Percentiles rank a stretch among this genome's conserved stretches.
Evolutionary conservation across 2,113 vertebrate species (phyloP).

Genomic region (Cyanoramphus novaezelandiae): DNA sequence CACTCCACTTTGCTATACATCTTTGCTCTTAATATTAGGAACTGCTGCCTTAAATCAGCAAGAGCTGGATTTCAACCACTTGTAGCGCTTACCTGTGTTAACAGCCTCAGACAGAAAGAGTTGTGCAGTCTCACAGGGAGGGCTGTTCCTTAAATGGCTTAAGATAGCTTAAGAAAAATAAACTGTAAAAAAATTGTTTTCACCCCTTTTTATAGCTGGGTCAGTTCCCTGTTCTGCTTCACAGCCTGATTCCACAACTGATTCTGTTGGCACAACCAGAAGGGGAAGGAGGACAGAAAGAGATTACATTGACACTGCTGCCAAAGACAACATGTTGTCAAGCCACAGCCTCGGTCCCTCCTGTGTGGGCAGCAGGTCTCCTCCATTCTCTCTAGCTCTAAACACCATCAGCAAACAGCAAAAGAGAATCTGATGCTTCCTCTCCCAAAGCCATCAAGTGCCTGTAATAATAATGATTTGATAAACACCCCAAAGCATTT

Average conservation of each 20-base stretch:
- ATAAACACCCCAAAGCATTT: conserved; percentile 23
- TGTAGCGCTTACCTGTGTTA: background rate
- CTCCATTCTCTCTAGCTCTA: background rate
- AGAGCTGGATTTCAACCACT: background rate
- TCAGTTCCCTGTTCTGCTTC: background rate
- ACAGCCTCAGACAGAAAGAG: background rate
- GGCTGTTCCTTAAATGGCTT: background rate
- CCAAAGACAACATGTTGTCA: conserved; percentile 42
- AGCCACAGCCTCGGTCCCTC: fast-evolving
- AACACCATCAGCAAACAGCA: background rate
- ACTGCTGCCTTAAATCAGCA: background rate
- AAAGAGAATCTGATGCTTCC: background rate
- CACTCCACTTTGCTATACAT: background rate
- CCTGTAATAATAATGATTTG: conserved; percentile 36
- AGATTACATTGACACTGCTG: background rate
- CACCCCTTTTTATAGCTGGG: background rate
- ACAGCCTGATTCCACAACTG: background rate
- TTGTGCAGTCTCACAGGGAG: background rate
- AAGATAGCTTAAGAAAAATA: background rate
- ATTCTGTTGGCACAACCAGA: background rate
- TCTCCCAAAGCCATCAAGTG: background rate
- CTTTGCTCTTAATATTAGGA: background rate
- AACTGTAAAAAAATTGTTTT: background rate
- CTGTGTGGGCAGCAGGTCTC: background rate
- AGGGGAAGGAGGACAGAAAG: background rate